Conservation (phyloP, 2,888 invertebrate genomes). For the Drosophila hawaiiensis region DNA sequence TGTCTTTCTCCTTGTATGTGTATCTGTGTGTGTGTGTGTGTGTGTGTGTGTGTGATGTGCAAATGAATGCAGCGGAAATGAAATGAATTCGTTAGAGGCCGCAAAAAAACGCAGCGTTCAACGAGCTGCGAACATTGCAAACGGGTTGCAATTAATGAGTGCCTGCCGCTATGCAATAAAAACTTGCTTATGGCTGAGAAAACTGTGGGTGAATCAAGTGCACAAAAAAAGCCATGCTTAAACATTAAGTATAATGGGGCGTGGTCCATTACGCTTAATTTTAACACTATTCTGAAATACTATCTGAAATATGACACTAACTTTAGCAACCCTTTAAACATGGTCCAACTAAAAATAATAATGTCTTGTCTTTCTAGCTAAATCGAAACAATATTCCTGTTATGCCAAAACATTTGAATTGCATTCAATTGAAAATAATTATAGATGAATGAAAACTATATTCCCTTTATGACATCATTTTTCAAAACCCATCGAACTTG, state of each 20-base stretch:
- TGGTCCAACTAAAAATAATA: not conserved
- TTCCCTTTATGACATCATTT: not conserved
- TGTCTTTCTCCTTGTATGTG: constrained; percentile 1
- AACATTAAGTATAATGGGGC: constrained; percentile 35
- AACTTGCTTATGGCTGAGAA: constrained; percentile 39
- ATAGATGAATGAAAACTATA: too few relatives aligned
- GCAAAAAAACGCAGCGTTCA: constrained; percentile 58
- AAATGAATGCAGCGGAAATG: constrained; percentile 79
- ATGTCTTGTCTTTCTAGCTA: not conserved
- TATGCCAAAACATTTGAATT: too few relatives aligned
- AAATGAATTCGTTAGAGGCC: constrained; percentile 77
- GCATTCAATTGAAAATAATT: rapidly evolving
- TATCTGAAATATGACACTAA: not conserved
- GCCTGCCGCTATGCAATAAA: constrained; percentile 54
- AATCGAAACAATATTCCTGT: not conserved
- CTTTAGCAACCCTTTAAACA: not conserved
- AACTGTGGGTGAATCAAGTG: constrained; percentile 15
- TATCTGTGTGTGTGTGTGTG: constrained; percentile 6
- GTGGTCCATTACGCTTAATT: constrained; percentile 7
- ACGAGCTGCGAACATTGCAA: constrained; percentile 76
- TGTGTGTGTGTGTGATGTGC: constrained; percentile 63
- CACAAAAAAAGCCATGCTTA: constrained; percentile 20
- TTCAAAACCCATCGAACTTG: not conserved
- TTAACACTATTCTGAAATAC: not conserved
- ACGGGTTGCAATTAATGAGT: constrained; percentile 76